These are phyloP conservation scores for Nannoperca australis DNA, from an alignment of 2,797 vertebrate genomes.

Conservation along the genomic window DNA sequence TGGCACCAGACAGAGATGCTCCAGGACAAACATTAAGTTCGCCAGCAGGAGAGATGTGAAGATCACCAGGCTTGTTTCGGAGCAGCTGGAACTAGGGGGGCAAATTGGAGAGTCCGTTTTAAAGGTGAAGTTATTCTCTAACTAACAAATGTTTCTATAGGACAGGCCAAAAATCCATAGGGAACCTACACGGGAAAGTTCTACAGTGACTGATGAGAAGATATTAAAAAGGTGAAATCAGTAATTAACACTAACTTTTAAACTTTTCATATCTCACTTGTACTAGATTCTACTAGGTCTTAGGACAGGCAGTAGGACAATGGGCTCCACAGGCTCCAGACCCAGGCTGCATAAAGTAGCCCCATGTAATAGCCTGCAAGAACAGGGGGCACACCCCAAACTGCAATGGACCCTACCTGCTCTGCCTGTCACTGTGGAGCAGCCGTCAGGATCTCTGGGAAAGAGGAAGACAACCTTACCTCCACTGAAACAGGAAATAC, in stretches of 20 bases:
- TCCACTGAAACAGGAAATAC: conserved; percentile 70
- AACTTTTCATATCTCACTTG: background rate
- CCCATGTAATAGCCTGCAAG: conserved; percentile 72
- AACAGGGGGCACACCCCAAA: conserved; percentile 40
- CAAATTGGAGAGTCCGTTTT: background rate
- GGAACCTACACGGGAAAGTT: background rate
- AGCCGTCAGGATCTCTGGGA: conserved; percentile 52
- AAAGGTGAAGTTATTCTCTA: conserved; percentile 38
- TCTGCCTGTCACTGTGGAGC: conserved; percentile 39
- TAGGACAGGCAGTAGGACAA: conserved; percentile 49
- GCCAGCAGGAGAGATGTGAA: conserved; percentile 15
- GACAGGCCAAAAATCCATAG: background rate
- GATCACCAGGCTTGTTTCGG: conserved; percentile 24
- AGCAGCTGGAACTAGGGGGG: conserved; percentile 14
- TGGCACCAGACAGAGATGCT: conserved; percentile 39
- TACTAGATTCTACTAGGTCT: background rate
- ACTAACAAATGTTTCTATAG: conserved; percentile 7
- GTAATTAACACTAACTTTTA: background rate
- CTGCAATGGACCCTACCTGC: conserved; percentile 68
- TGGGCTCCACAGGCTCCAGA: conserved; percentile 89
- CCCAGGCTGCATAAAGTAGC: conserved; percentile 85
- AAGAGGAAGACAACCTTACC: conserved; percentile 58
- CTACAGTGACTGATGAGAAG: background rate
- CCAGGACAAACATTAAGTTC: conserved; percentile 39
- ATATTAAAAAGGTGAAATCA: conserved; percentile 20